Evolutionary conservation across 2,888 invertebrate genomes (phyloP).

Genomic region (Emmelina monodactyla): DNA sequence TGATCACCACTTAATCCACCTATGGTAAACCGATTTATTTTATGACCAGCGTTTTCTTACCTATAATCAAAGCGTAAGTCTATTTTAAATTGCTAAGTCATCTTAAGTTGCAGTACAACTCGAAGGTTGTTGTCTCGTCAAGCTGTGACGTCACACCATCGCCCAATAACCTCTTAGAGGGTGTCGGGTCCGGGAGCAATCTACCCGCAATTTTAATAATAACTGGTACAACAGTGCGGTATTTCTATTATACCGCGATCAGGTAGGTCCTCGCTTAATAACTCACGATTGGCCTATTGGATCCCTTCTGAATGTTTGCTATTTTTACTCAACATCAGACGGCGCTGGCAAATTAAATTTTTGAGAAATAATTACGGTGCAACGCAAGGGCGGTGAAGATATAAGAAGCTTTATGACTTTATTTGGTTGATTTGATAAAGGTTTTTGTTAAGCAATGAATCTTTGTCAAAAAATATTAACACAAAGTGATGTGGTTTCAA

Average conservation of each 20-base stretch:
- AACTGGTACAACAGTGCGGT: slow-evolving; percentile 58
- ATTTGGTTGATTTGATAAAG: too few species aligned
- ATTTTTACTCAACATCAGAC: slow-evolving; percentile 47
- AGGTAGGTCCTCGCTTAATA: slow-evolving; percentile 60
- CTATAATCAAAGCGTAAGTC: too few species aligned
- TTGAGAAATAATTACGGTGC: neutral
- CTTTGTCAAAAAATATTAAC: too few species aligned
- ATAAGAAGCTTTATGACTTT: neutral
- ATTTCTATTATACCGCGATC: slow-evolving; percentile 67
- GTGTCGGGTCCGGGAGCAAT: slow-evolving; percentile 58
- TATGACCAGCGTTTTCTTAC: too few species aligned
- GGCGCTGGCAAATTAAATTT: slow-evolving; percentile 27
- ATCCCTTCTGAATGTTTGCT: slow-evolving; percentile 64
- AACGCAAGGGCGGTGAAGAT: neutral
- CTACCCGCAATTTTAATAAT: slow-evolving; percentile 68
- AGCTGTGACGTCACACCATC: slow-evolving; percentile 37
- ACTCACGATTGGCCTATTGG: slow-evolving; percentile 65
- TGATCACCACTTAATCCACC: too few species aligned
- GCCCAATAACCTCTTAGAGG: slow-evolving; percentile 51
- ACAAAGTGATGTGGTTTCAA: too few species aligned
- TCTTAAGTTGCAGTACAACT: too few species aligned
- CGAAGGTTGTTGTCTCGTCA: too few species aligned
- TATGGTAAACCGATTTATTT: too few species aligned
- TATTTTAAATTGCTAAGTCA: too few species aligned
- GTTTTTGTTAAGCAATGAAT: too few species aligned